These are phyloP conservation scores for Knipowitschia caucasica DNA, from an alignment of 2,797 vertebrate genomes.

Conservation along the genomic window DNA sequence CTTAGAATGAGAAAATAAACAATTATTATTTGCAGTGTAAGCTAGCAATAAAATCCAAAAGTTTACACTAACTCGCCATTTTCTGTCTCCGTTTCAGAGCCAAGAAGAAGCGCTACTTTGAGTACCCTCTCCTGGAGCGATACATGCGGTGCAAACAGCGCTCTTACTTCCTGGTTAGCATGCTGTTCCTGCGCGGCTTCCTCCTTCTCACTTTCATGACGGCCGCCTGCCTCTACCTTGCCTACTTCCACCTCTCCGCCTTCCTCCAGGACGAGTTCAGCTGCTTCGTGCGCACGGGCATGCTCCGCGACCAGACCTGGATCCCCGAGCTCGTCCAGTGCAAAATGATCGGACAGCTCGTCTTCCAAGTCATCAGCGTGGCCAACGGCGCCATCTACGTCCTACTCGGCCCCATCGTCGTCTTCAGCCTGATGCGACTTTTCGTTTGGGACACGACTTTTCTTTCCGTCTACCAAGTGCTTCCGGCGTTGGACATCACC, in stretches of 20 bases:
- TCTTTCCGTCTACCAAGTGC: slow-evolving; percentile 89
- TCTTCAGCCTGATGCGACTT: slow-evolving; percentile 87
- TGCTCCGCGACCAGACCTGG: slow-evolving; percentile 78
- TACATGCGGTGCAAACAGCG: slow-evolving; percentile 91
- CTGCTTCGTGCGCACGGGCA: slow-evolving; percentile 85
- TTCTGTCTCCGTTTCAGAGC: slow-evolving; percentile 60
- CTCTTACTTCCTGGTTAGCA: slow-evolving; percentile 84
- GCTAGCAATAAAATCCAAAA: no score
- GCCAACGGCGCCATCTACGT: slow-evolving; percentile 82
- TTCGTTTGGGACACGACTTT: slow-evolving; percentile 93
- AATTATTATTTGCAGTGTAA: no score
- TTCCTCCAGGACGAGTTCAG: slow-evolving; percentile 93
- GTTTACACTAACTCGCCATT: slow-evolving; percentile 25
- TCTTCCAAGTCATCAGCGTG: slow-evolving; percentile 91
- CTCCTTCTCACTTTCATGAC: slow-evolving; percentile 87
- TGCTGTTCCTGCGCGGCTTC: slow-evolving; percentile 87
- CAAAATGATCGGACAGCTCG: slow-evolving; percentile 85
- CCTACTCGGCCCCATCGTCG: slow-evolving; percentile 81
- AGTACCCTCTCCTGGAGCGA: slow-evolving; percentile 92
- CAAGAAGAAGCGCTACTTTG: slow-evolving; percentile 89
- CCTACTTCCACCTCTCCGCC: slow-evolving; percentile 88
- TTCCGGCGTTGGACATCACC: slow-evolving; percentile 88
- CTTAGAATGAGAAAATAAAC: no score
- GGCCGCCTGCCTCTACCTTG: slow-evolving; percentile 87
- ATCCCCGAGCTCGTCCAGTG: slow-evolving; percentile 84